Evolutionary conservation across 2,113 vertebrate species (phyloP).

Genomic region (Podarcis cretensis): DNA sequence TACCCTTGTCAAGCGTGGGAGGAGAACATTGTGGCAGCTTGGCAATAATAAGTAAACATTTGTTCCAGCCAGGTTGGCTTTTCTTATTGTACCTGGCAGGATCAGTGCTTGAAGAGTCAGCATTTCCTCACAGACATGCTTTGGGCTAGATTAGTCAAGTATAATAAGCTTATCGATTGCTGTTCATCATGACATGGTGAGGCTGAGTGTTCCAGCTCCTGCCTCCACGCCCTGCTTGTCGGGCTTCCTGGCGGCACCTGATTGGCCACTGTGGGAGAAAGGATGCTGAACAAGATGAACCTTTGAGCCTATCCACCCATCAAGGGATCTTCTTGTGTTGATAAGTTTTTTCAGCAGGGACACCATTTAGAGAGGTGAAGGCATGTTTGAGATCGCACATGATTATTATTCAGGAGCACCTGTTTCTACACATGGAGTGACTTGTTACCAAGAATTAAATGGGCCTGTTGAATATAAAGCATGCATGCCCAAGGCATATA

Average conservation of each 20-base stretch:
- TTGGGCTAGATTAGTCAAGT: not conserved
- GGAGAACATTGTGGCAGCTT: not conserved
- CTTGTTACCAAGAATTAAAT: not conserved
- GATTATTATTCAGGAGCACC: not conserved
- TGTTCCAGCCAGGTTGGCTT: not conserved
- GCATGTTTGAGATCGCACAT: not conserved
- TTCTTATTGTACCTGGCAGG: not conserved
- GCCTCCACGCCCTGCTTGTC: no score
- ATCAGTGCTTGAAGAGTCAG: not conserved
- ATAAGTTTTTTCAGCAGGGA: not conserved
- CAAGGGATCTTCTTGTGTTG: not conserved
- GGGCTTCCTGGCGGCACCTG: not conserved
- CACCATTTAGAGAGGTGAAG: not conserved
- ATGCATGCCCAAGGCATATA: not conserved
- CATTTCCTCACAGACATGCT: not conserved
- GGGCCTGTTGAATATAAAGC: not conserved
- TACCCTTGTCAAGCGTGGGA: conserved; percentile 2
- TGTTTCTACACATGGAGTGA: not conserved
- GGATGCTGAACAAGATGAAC: not conserved
- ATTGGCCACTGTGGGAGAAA: not conserved
- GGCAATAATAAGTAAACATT: not conserved
- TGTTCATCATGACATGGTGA: not conserved
- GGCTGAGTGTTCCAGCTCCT: no score
- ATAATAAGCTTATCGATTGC: not conserved
- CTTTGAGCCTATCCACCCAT: not conserved